Base-by-base conservation (phyloP, 1,140 invertebrate genomes). In the Diabrotica undecimpunctata region DNA sequence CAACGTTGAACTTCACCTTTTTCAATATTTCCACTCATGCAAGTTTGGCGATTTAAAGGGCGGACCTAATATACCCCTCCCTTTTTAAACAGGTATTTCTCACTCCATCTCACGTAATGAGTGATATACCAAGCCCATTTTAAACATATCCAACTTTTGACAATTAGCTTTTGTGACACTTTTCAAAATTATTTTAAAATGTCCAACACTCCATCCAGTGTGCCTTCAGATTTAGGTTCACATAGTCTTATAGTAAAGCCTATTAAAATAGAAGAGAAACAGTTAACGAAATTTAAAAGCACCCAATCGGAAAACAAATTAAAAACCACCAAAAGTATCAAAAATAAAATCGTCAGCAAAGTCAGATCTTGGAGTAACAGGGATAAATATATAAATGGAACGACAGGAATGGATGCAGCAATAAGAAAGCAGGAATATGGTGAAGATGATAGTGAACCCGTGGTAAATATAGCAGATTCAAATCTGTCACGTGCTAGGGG, bases 281-380 rank as follows among this genome's bases (percentile, higher is more conserved):
- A 41, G 12, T 61, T 62, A 13, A 54, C 61, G 7, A 41, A 41
- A n/a, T 66, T 67, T 46, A 65, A 38, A 60, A 53, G 56, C 10
- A 72, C 66, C 58, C 61, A 64, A 46, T 67, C 67, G 13, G 70
- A 72, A 61, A 69, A 69, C 36, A 66, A 59, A 46, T 41, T 72
- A 25, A 64, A 72, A 39, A 53, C 56, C 25, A 66, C 35, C 35
- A 62, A 67, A 62, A 53, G 25, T 25, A 64, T 56, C 59, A 61
- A 53, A 54, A 56, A 69, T 7, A 69, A 69, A 69, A 54, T 63
- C 6, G 56, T 69, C 3, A 57, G 38, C 6, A 69, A 67, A 60
- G 67, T 68, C 6, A 64, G 66, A 67, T 72, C 70, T 13, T 72
- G 65, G 67, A 72, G 70, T 64, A 66, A 52, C 13, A 68, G 66